A percentile compares a stretch with the other conserved stretches of the same genome.
Evolutionary conservation across 2,888 invertebrate species (phyloP).

Genomic region (Lochmaea crataegi): DNA sequence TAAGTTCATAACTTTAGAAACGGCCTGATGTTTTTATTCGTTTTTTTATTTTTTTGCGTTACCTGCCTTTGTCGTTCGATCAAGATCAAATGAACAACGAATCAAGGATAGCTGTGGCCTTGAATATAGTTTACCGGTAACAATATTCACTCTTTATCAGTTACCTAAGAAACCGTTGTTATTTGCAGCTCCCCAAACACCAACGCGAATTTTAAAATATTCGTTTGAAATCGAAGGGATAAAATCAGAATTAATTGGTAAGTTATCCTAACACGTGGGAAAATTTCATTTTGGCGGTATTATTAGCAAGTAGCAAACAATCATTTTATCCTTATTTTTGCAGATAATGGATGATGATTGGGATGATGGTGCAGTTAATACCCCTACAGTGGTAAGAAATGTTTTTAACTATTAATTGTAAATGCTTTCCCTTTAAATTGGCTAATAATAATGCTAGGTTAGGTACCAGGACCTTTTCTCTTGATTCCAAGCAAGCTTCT

Average conservation of each 20-base stretch:
- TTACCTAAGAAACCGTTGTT: not conserved
- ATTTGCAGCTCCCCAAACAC: not conserved
- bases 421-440: not conserved
- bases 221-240: not conserved
- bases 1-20: not conserved
- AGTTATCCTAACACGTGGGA: not conserved
- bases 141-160: not conserved
- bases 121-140: conserved; percentile 3
- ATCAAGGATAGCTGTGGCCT: not conserved
- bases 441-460: too few relatives aligned
- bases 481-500: too few relatives aligned
- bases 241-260: not conserved
- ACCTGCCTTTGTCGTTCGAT: not conserved
- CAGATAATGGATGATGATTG: conserved; percentile 39
- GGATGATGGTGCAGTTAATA: conserved; percentile 30
- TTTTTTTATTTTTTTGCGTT: not conserved
- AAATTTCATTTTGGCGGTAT: not conserved
- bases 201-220: not conserved
- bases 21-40: not conserved
- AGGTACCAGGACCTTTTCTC: too few relatives aligned
- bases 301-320: not conserved
- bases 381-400: conserved; percentile 33
- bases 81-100: too few relatives aligned
- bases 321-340: not conserved
- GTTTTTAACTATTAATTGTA: conserved; percentile 15